Conservation (phyloP, 2,888 invertebrate genomes). For the Rutpela maculata region DNA sequence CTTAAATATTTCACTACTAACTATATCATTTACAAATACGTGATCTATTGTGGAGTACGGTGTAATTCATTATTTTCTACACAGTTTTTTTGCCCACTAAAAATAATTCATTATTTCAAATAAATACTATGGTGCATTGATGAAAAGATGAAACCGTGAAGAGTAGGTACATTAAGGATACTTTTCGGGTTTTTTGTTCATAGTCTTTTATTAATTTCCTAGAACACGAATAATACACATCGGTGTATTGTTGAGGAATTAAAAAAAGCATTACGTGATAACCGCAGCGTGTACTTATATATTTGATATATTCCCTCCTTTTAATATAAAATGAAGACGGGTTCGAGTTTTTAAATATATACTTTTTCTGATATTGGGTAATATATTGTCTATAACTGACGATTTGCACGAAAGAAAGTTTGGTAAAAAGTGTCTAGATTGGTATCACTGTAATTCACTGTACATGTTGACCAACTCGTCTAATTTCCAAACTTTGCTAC, state of each 20-base stretch:
- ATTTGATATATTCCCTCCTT: not conserved
- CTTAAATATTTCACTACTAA: constrained; percentile 34
- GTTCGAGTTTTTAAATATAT: no score
- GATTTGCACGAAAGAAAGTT: no score
- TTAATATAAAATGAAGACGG: not conserved
- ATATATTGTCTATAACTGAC: no score
- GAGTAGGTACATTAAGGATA: constrained; percentile 34
- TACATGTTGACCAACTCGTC: no score
- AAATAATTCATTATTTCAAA: constrained; percentile 38
- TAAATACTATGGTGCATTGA: constrained; percentile 35
- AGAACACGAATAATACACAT: constrained; percentile 33
- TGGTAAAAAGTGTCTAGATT: no score
- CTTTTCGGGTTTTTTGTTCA: constrained; percentile 13
- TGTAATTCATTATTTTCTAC: constrained; percentile 53
- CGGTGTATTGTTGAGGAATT: constrained; percentile 18
- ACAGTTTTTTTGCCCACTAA: constrained; percentile 29
- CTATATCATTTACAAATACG: constrained; percentile 51
- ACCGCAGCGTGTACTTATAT: not conserved
- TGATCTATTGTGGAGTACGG: constrained; percentile 47
- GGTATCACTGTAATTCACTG: no score
- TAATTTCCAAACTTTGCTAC: no score
- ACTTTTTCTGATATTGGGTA: no score
- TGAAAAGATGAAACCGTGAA: constrained; percentile 18
- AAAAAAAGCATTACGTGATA: constrained; percentile 28
- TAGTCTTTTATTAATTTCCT: constrained; percentile 22